Evolutionary conservation across 1,140 invertebrate species (phyloP).

Genomic region (Oryctes rhinoceros): DNA sequence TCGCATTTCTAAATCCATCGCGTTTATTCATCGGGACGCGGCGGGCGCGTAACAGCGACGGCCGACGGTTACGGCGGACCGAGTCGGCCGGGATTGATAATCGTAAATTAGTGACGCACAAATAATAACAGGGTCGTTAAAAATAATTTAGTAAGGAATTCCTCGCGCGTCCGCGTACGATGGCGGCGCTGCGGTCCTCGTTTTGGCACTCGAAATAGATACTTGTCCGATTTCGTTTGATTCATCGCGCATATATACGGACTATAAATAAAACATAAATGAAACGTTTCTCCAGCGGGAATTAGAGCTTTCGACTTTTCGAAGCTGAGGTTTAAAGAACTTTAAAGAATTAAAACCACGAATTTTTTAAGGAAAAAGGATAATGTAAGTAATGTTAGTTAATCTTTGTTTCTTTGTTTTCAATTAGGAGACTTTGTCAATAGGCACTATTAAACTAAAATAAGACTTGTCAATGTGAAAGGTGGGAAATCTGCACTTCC

Average conservation of each 20-base stretch:
- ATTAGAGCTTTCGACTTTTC: not conserved
- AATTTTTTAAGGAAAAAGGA: too few species aligned
- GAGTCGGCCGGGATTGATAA: not conserved
- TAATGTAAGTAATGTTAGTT: too few species aligned
- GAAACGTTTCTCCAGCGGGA: not conserved
- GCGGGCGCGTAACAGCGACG: not conserved
- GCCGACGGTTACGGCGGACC: not conserved
- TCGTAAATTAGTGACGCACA: conserved; percentile 6
- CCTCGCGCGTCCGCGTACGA: not conserved
- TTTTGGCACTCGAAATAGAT: not conserved
- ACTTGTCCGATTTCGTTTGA: not conserved
- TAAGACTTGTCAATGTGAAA: too few species aligned
- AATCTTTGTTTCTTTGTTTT: too few species aligned
- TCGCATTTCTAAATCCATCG: not conserved
- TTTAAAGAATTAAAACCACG: too few species aligned
- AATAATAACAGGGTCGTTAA: conserved; percentile 14
- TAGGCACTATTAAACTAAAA: too few species aligned
- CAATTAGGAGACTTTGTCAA: too few species aligned
- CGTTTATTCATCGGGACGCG: not conserved
- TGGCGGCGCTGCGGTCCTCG: not conserved
- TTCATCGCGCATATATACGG: not conserved
- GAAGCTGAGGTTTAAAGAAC: too few species aligned
- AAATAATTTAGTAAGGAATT: conserved; percentile 2
- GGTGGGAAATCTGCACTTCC: too few species aligned
- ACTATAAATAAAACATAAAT: conserved; percentile 14